These are phyloP conservation scores for Hypotaenidia philippensis DNA, from an alignment of 2,797 vertebrate species.

Conservation along the genomic window DNA sequence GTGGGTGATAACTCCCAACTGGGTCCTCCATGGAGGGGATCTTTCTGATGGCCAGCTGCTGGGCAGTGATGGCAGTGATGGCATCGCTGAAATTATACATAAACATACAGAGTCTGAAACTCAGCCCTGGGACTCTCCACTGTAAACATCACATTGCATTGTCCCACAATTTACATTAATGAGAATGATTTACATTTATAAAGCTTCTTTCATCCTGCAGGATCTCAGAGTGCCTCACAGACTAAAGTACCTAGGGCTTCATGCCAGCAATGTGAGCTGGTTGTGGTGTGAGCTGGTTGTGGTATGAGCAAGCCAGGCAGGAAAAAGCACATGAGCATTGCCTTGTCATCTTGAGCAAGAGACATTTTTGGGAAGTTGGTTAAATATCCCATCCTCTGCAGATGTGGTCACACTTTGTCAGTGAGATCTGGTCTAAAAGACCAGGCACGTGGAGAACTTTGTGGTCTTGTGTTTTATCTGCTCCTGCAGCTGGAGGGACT, in stretches of 20 bases:
- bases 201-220: conserved; percentile 43
- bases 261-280: fast-evolving
- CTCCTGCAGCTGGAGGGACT: not conserved
- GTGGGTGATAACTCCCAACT: not conserved
- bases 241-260: not conserved
- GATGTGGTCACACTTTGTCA: not conserved
- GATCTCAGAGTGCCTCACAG: not conserved
- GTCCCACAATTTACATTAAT: conserved; percentile 68
- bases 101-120: not conserved
- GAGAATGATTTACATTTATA: conserved; percentile 72
- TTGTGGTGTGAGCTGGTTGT: not conserved
- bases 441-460: not conserved
- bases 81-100: not conserved
- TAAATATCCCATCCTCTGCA: not conserved
- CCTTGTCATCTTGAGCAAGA: not conserved
- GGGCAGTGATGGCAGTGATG: not conserved
- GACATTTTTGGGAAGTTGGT: not conserved
- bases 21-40: not conserved
- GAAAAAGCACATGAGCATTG: fast-evolving
- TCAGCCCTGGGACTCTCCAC: not conserved
- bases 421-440: not conserved
- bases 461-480: not conserved
- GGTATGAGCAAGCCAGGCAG: not conserved
- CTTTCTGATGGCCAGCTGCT: not conserved
- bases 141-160: conserved; percentile 22